Percentiles rank a stretch among this genome's conserved stretches.
These are phyloP conservation scores for Zaprionus ornatus DNA, from an alignment of 1,140 invertebrate species.

Conservation along the genomic window DNA sequence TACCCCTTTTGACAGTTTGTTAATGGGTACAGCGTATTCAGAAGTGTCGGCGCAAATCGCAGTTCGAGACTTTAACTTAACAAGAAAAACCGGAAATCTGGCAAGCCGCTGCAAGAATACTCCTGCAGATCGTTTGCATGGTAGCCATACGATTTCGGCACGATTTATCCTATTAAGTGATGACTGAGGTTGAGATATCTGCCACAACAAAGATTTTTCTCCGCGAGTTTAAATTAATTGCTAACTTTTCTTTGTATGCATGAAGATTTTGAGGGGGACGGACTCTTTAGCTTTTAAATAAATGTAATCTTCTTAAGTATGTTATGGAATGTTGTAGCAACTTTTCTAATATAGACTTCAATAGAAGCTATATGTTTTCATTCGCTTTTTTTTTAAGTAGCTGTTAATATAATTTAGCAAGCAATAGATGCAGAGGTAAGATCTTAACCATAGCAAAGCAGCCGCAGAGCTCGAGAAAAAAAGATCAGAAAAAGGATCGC, in stretches of 20 bases:
- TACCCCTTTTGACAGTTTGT: not conserved
- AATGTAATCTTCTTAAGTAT: not conserved
- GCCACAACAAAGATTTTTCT: slow-evolving; percentile 2
- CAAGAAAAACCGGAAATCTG: slow-evolving; percentile 8
- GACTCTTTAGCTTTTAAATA: not conserved
- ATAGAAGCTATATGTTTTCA: too few relatives aligned
- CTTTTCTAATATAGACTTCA: too few relatives aligned
- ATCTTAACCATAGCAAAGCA: not conserved
- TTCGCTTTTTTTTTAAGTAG: too few relatives aligned
- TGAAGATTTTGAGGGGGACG: not conserved
- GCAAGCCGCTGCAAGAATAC: not conserved
- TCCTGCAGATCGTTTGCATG: slow-evolving; percentile 4
- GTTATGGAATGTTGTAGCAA: not conserved
- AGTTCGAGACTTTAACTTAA: slow-evolving; percentile 1
- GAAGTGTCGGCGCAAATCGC: slow-evolving; percentile 3
- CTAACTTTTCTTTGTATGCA: not conserved
- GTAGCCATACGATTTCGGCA: slow-evolving; percentile 3
- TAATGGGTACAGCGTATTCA: not conserved
- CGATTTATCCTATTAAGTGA: slow-evolving; percentile 4
- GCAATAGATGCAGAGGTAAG: not conserved
- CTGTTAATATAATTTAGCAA: not conserved
- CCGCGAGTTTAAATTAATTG: slow-evolving; percentile 2
- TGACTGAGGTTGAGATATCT: slow-evolving; percentile 2
- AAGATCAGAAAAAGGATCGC: not conserved
- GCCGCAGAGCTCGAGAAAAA: not conserved